phyloP scores from a whole-genome alignment of 2,113 vertebrate species.

The Tauraco erythrolophus region DNA sequence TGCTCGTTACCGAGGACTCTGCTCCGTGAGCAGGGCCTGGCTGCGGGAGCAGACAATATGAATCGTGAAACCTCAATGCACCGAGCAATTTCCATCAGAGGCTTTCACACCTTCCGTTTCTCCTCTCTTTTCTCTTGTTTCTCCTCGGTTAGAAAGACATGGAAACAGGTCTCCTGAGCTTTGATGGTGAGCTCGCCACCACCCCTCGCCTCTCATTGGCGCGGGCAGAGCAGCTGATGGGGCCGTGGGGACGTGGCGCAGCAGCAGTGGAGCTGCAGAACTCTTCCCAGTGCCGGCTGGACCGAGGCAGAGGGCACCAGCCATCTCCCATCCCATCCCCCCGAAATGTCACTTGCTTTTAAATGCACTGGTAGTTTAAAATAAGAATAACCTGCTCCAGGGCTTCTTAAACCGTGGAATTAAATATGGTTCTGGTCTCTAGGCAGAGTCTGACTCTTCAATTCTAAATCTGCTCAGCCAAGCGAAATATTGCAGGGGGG shows the following conservation, averaged over 20 bases:
- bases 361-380: conserved; percentile 55
- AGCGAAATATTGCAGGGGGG: conserved; percentile 66
- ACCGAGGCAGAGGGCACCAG: neutral
- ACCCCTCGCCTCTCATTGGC: neutral
- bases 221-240: neutral
- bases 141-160: neutral
- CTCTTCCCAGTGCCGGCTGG: neutral
- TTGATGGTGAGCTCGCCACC: neutral
- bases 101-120: neutral
- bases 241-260: neutral
- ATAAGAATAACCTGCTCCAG: conserved; percentile 63
- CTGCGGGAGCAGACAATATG: neutral
- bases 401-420: conserved; percentile 70
- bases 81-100: neutral
- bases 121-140: neutral
- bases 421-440: conserved; percentile 73
- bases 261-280: neutral
- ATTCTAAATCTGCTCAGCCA: conserved; percentile 75
- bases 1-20: neutral
- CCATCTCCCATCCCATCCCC: neutral
- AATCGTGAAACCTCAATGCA: neutral
- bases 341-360: conserved; percentile 48
- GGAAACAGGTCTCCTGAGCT: neutral
- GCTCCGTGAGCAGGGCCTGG: neutral
- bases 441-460: conserved; percentile 67